Base-by-base conservation (phyloP, 2,888 invertebrate genomes). In the Scaptomyza polygonia region DNA sequence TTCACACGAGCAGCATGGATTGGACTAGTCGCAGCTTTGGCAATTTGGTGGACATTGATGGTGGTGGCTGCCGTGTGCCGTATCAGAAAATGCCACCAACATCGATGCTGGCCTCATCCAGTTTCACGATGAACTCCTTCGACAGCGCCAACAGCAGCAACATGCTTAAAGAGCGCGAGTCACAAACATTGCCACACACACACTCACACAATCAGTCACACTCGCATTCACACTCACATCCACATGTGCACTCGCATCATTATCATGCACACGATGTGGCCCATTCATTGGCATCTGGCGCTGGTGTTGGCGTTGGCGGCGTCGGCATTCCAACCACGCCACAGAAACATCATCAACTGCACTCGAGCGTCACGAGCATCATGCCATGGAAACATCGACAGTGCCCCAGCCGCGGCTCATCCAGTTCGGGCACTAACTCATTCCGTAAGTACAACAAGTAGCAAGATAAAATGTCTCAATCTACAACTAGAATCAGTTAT, bases 371-470 rank as follows among this genome's bases (percentile, higher is more conserved):
- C 53, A 89, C 88, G 30, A 91, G 89, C 80, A 89, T 90, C 53
- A 91, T 92, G 91, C 92, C 91, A 12, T 92, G 92, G 92, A 92
- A 91, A 65, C 92, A 92, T 71, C 88, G 92, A 5, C 92, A 91
- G 66, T 91, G 92, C 68, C 91, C 92, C 57, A 92, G 91, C 73
- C 88, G 92, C 53, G 90, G 91, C 36, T 92, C 92, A 29, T 91
- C 91, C 27, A 91, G 91, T 67, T 92, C 92, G 36, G 91, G 91
- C 67, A 91, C 91, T 25, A 92, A 90, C 69, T 91, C 92, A 65
- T 91, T 92, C 76, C 90, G 92, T 92, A 90, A 91, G 91, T 90
- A 36, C 72, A 7, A 45, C 34, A 43, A 45, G 34, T 25, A 42
- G n/a, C 52, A 18, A 47, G 14, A 6, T 7, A 39, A n/a, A n/a